A percentile compares a stretch with the other conserved stretches of the same genome.
Evolutionary conservation across 2,888 invertebrate genomes (phyloP).

Genomic region (Thecocarcelia acutangulata): DNA sequence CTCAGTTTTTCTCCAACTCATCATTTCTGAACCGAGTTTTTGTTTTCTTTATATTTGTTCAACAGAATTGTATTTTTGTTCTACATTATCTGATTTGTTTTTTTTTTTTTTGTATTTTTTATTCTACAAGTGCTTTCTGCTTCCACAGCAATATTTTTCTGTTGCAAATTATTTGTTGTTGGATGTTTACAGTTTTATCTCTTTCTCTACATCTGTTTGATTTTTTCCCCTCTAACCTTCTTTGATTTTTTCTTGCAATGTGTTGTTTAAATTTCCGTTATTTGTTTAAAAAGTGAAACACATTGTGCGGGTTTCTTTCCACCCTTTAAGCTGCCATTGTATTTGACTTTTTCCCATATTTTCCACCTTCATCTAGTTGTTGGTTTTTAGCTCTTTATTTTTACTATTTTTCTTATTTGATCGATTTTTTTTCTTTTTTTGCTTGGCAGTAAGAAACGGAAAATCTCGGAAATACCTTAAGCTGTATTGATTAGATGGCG

Average conservation of each 20-base stretch:
- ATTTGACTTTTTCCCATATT: conserved; percentile 19
- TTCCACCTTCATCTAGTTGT: conserved; percentile 15
- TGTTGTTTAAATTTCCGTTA: conserved; percentile 61
- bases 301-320: conserved; percentile 35
- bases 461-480: conserved; percentile 69
- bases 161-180: conserved; percentile 56
- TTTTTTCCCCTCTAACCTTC: conserved; percentile 3
- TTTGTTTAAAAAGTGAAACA: conserved; percentile 54
- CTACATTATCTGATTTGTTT: conserved; percentile 23
- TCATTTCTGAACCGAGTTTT: conserved; percentile 19
- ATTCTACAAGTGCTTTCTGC: neutral
- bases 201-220: conserved; percentile 12
- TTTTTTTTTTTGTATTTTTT: conserved; percentile 13
- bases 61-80: conserved; percentile 6
- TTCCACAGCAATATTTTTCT: neutral
- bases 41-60: conserved; percentile 16
- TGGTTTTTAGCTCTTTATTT: conserved; percentile 38
- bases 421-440: conserved; percentile 18
- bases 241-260: conserved; percentile 18
- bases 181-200: conserved; percentile 51
- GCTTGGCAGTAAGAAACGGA: conserved; percentile 23
- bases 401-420: conserved; percentile 35
- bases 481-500: conserved; percentile 67
- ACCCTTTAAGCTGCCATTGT: neutral
- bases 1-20: conserved; percentile 5